phyloP scores from a whole-genome alignment of 2,888 invertebrate genomes.

The Geophilus truncorum region DNA sequence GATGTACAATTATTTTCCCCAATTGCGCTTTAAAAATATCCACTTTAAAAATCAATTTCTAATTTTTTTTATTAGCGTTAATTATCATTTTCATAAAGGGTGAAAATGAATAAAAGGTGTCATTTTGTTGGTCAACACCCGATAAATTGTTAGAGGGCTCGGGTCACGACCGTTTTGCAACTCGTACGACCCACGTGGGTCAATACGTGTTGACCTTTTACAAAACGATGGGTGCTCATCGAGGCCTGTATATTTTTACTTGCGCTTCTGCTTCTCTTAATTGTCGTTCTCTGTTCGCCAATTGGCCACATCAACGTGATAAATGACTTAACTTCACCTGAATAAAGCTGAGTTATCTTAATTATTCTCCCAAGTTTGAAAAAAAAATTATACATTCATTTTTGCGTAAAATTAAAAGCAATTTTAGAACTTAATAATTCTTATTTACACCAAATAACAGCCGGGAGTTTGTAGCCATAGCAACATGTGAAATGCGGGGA shows the following conservation, averaged over 20 bases:
- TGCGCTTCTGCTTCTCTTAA: neutral
- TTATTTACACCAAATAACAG: no score
- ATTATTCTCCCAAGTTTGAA: no score
- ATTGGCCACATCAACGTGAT: neutral
- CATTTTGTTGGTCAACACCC: neutral
- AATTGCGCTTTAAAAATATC: neutral
- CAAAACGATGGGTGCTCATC: slow-evolving; percentile 11
- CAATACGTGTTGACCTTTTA: neutral
- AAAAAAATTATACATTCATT: no score
- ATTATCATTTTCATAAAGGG: neutral
- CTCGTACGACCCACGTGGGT: neutral
- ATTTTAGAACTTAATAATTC: no score
- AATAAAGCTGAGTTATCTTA: neutral
- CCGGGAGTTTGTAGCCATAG: no score
- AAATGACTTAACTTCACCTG: slow-evolving; percentile 9
- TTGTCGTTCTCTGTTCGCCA: neutral
- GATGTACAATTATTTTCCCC: neutral
- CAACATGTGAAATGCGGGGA: no score
- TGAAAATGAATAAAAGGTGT: neutral
- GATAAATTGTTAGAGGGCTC: neutral
- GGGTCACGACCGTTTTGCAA: neutral
- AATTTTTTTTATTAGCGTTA: neutral
- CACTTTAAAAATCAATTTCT: neutral
- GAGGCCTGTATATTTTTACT: neutral
- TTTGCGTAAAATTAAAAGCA: no score